These are phyloP conservation scores for Pao palembangensis DNA, from an alignment of 2,113 vertebrate genomes.

Conservation along the genomic window DNA sequence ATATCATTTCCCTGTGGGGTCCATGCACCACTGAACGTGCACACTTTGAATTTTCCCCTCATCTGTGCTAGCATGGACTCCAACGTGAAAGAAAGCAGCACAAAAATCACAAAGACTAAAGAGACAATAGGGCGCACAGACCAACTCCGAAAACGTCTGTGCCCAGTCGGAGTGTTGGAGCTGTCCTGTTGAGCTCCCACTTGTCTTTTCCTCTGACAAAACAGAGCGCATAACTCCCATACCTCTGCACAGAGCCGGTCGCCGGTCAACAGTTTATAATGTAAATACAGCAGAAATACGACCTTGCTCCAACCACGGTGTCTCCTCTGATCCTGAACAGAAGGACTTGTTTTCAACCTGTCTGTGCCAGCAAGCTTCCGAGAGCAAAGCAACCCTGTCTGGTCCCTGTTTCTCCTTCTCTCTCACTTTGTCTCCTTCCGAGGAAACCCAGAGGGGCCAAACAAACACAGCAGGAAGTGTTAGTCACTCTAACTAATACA, in stretches of 20 bases:
- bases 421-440: not conserved
- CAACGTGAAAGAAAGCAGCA: conserved; percentile 11
- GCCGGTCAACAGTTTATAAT: conserved; percentile 43
- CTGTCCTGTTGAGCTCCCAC: conserved; percentile 55
- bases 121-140: conserved; percentile 29
- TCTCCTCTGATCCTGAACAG: conserved; percentile 66
- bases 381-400: conserved; percentile 41
- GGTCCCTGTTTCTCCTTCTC: conserved; percentile 18
- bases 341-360: conserved; percentile 53
- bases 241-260: conserved; percentile 37
- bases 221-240: conserved; percentile 55
- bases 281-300: conserved; percentile 63
- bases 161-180: no score
- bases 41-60: not conserved
- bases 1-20: conserved; percentile 37
- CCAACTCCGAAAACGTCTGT: conserved; percentile 8
- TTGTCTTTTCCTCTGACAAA: conserved; percentile 43
- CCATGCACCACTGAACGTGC: no score
- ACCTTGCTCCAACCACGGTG: conserved; percentile 35
- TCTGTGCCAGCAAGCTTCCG: conserved; percentile 44
- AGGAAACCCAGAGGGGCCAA: not conserved
- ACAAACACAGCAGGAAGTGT: not conserved
- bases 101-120: conserved; percentile 43
- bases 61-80: conserved; percentile 15
- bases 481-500: conserved; percentile 6